Evolutionary conservation across 2,113 vertebrate genomes (phyloP).

Genomic region (Hydrolagus affinis): DNA sequence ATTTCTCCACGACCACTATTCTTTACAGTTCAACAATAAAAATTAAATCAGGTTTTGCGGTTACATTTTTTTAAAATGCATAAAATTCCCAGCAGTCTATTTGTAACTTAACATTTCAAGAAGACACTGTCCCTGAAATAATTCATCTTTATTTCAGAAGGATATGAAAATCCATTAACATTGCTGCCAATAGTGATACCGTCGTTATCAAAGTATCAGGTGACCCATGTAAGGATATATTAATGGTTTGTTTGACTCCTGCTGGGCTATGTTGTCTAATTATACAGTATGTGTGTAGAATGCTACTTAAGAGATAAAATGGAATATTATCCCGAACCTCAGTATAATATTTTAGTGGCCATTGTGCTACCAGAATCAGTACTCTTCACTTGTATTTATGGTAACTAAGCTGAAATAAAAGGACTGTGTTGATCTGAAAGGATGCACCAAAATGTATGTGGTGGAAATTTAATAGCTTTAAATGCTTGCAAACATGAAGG

Average conservation of each 20-base stretch:
- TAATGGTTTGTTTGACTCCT: slow-evolving; percentile 6
- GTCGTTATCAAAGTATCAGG: neutral
- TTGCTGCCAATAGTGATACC: neutral
- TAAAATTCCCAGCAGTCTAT: neutral
- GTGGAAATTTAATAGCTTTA: slow-evolving; percentile 15
- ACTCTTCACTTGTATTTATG: slow-evolving; percentile 7
- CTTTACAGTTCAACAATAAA: too few relatives aligned
- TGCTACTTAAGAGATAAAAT: neutral
- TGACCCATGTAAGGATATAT: neutral
- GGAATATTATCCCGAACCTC: neutral
- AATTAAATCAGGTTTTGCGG: too few relatives aligned
- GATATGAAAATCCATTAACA: neutral
- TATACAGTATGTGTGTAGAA: neutral
- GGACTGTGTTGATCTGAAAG: neutral
- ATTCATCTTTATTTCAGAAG: neutral
- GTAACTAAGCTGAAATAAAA: neutral
- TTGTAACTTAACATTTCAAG: neutral
- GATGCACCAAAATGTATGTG: slow-evolving; percentile 21
- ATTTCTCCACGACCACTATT: too few relatives aligned
- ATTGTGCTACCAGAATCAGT: neutral
- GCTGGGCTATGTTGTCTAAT: neutral
- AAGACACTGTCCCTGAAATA: neutral
- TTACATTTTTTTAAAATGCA: neutral
- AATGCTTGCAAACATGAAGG: slow-evolving; percentile 16
- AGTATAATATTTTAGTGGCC: neutral